Evolutionary conservation across 1,140 invertebrate genomes (phyloP).

Genomic region (Trachelipus rathkii): DNA sequence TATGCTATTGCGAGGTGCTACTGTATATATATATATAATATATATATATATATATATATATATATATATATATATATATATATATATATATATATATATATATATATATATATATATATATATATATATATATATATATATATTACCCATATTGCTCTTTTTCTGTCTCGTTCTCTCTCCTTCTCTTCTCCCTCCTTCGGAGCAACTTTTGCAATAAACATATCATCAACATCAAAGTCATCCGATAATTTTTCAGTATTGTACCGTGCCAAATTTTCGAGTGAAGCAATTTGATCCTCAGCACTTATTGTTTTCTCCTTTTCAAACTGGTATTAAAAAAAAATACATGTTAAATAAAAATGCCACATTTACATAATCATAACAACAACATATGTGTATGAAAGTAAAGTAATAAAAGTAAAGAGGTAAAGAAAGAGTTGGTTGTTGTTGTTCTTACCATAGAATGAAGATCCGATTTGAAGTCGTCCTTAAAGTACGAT

Average conservation of each 20-base stretch:
- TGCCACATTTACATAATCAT: too few species aligned
- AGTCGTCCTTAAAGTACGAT: not conserved
- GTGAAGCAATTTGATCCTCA: conserved; percentile 74
- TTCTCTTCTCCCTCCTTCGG: conserved; percentile 60
- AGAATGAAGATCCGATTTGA: not conserved
- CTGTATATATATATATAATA: conserved; percentile 12
- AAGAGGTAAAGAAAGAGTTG: too few species aligned
- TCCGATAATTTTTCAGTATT: conserved; percentile 60
- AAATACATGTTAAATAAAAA: too few species aligned
- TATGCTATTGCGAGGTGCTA: too few species aligned
- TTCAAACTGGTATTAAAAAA: conserved; percentile 59
- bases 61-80: conserved; percentile 15
- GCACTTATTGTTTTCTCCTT: conserved; percentile 77
- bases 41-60: conserved; percentile 15
- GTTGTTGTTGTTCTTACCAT: not conserved
- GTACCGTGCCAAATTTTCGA: conserved; percentile 68
- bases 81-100: conserved; percentile 15
- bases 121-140: conserved; percentile 9
- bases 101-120: conserved; percentile 15
- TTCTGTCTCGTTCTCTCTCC: conserved; percentile 61
- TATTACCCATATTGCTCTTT: conserved; percentile 59
- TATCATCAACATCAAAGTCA: conserved; percentile 76
- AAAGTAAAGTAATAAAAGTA: too few species aligned
- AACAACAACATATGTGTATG: too few species aligned
- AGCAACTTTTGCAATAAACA: conserved; percentile 71